A percentile compares a stretch with the other conserved stretches of the same genome.
Conservation (phyloP, 1,140 invertebrate genomes). For the Pogonomyrmex barbatus region DNA sequence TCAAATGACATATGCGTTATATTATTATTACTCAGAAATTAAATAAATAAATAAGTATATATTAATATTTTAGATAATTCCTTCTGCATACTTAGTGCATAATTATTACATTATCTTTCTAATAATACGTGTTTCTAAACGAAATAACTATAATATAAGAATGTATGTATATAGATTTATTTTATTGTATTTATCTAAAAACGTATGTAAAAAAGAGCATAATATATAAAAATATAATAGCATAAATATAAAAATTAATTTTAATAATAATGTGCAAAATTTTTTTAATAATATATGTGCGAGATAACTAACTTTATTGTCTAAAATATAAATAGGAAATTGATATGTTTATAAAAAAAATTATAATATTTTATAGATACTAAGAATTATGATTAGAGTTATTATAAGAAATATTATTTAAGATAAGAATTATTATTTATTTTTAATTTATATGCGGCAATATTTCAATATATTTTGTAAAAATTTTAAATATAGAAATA, state of each 20-base stretch:
- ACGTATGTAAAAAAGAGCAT: neutral
- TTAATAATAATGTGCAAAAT: neutral
- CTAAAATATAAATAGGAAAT: neutral
- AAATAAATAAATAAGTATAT: neutral
- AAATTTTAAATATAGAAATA: neutral
- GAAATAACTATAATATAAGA: neutral
- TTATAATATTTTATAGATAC: neutral
- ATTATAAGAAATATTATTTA: too few relatives aligned
- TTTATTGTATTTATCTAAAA: neutral
- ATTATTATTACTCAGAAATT: neutral
- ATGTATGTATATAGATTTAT: neutral
- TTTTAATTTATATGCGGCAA: neutral
- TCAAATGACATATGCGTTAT: neutral
- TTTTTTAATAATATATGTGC: neutral
- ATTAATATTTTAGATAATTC: conserved; percentile 9
- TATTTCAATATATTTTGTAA: neutral
- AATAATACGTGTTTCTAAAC: neutral
- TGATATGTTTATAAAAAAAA: neutral
- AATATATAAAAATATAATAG: too few relatives aligned
- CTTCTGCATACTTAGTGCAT: neutral
- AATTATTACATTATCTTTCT: neutral
- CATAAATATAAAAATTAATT: neutral
- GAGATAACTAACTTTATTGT: neutral
- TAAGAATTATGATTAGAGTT: neutral
- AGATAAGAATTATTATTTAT: too few relatives aligned